Conservation (phyloP, 2,888 invertebrate genomes). For the Cantharis flavilabris region DNA sequence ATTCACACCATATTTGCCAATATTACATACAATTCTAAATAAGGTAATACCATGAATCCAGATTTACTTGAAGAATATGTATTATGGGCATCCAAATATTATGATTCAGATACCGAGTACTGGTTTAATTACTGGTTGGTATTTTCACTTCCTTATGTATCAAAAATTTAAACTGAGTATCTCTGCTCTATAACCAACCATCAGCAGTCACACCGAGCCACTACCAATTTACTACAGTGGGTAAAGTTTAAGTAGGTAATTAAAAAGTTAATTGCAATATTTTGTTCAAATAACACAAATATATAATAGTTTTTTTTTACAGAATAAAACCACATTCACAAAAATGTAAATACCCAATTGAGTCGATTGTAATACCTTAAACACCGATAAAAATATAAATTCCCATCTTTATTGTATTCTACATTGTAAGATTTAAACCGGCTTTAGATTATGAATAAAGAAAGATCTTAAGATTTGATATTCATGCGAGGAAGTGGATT, state of each 20-base stretch:
- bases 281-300: no score
- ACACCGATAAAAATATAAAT: not conserved
- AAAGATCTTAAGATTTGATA: not conserved
- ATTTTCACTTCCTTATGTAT: not conserved
- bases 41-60: not conserved
- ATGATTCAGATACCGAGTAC: not conserved
- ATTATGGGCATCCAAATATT: not conserved
- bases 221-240: no score
- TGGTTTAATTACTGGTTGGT: not conserved
- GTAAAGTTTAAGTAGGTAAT: no score
- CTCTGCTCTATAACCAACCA: not conserved
- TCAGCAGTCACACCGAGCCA: not conserved
- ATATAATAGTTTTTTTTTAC: no score
- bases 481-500: not conserved
- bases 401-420: not conserved
- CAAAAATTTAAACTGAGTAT: not conserved
- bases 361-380: not conserved
- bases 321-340: not conserved
- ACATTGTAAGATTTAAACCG: not conserved
- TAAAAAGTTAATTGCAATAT: no score
- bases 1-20: not conserved
- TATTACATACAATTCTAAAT: not conserved
- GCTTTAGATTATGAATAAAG: not conserved
- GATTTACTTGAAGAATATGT: not conserved
- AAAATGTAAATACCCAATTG: not conserved